Base-by-base conservation (phyloP, 2,888 invertebrate genomes). In the Oxytorus armatus region DNA sequence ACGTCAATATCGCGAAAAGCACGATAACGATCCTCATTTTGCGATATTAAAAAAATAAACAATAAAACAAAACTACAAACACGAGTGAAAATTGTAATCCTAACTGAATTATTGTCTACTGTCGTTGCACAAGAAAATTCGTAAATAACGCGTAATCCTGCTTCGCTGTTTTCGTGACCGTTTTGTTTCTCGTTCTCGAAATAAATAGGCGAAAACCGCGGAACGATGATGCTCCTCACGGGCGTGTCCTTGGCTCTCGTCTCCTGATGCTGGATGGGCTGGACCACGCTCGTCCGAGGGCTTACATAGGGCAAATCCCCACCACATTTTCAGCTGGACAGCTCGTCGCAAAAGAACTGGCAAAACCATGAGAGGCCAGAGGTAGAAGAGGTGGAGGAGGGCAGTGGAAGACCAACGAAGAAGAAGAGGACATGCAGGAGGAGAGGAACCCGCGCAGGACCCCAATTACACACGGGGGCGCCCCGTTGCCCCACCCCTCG, bases 221-320 rank as follows among this genome's bases (percentile, higher is more conserved):
- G n/a, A n/a, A 73, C 33, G 77, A 70, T n/a, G 77, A 70, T 72
- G 72, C 59, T 63, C 55, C 69, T 66, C n/a, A n/a, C 75, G 53
- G 63, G 85, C 86, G 85, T 84, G 88, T 88, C 89, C 88, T 89
- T 89, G 88, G 84, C 78, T 88, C 86, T 88, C 87, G 87, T 88
- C 88, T 89, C 88, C 86, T 88, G 90, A 91, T 90, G 90, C 90
- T 90, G 91, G 91, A 91, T 92, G 91, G 88, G 87, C 90, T 91
- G 91, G 90, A 90, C 91, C 92, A 87, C 85, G 88, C 83, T 85
- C 85, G 89, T 87, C 87, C 88, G 89, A 91, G 91, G 90, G 91
- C 90, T 92, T 91, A 91, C 91, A 91, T 91, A 91, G 92, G 92
- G 90, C 90, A 83, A 66, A 69, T 86, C 91, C 92, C 92, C 91